Evolutionary conservation across 2,888 invertebrate genomes (phyloP).

Genomic region (Chromoteleia sp.): DNA sequence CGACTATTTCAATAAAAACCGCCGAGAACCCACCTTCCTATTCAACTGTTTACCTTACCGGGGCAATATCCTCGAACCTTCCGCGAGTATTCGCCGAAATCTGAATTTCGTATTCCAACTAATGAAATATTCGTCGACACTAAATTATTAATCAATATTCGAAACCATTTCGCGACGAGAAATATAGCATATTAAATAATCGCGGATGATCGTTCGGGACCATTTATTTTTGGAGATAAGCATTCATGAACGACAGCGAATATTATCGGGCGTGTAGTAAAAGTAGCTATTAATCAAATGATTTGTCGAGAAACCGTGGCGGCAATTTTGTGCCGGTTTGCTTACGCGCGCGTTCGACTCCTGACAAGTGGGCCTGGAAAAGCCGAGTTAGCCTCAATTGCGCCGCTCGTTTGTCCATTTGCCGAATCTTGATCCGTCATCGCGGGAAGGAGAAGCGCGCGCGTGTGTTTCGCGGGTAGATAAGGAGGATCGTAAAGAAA

Average conservation of each 20-base stretch:
- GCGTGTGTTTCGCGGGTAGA: constrained; percentile 26
- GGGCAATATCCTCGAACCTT: constrained; percentile 32
- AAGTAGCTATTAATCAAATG: constrained; percentile 55
- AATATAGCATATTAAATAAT: constrained; percentile 24
- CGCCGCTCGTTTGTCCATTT: constrained; percentile 60
- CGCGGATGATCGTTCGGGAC: constrained; percentile 33
- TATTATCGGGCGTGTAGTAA: constrained; percentile 28
- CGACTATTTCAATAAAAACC: constrained; percentile 31
- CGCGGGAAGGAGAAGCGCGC: constrained; percentile 26
- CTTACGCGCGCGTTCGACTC: constrained; percentile 33
- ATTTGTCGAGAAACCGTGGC: constrained; percentile 48
- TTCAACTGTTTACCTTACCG: constrained; percentile 42
- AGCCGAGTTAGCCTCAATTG: constrained; percentile 52
- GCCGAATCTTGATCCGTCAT: constrained; percentile 64
- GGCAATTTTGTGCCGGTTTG: constrained; percentile 39
- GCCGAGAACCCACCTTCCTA: not conserved
- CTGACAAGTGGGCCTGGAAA: constrained; percentile 39
- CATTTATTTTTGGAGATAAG: constrained; percentile 52
- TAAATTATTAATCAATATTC: constrained; percentile 56
- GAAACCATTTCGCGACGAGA: constrained; percentile 20
- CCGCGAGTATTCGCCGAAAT: constrained; percentile 26
- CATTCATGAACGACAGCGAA: constrained; percentile 37
- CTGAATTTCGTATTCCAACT: constrained; percentile 35
- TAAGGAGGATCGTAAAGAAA: constrained; percentile 56
- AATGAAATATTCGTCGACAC: constrained; percentile 47